Base-by-base conservation (phyloP, 2,888 invertebrate genomes). In the Patella caerulea region DNA sequence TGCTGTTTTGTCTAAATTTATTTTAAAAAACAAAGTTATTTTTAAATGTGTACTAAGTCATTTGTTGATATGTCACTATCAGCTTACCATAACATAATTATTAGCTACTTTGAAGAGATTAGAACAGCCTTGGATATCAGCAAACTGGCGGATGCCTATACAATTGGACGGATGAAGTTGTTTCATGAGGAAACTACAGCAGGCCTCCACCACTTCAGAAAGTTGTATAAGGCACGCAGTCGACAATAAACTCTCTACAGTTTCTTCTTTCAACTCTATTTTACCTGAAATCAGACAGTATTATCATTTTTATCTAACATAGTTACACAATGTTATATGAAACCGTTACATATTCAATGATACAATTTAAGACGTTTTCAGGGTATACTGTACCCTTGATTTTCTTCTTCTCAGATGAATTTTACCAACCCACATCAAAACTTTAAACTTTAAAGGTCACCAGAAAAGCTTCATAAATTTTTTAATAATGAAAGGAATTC, bases 161-260 rank as follows among this genome's bases (percentile, higher is more conserved):
- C 97, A 97, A 92, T 98, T 98, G 88, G 97, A 97, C 0, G 97
- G 97, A 92, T 97, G 96, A 76, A 97, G 93, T 91, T 97, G 98
- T 88, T 96, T 96, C 88, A 95, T 95, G 76, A 98, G 93, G 92
- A 97, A 98, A 88, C 94, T 94, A 88, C 97, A 97, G 90, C 98
- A 98, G 55, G 97, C 97, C 86, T 95, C 95, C 70, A 96, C 96
- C 65, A 98, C 97, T 85, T 96, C 95, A 2, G 91, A 88, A 78
- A 98, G 93, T 92, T 97, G 97, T 80, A 98, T 94, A 76, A 98
- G 93, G 91, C 96, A 96, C 11, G 98, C 96, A 59, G 98, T 97
- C 7, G 92, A 95, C 84, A 98, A 92, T 72, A 98, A 93, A 17
- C 95, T 95, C 92, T 98, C 98, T 14, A 98, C 97, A 79, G 95